Evolutionary conservation across 35 echinoderm and acorn worm species (phyloP), one percentile per base, ranked within the genome.

Genomic region (Diadema setosum): DNA sequence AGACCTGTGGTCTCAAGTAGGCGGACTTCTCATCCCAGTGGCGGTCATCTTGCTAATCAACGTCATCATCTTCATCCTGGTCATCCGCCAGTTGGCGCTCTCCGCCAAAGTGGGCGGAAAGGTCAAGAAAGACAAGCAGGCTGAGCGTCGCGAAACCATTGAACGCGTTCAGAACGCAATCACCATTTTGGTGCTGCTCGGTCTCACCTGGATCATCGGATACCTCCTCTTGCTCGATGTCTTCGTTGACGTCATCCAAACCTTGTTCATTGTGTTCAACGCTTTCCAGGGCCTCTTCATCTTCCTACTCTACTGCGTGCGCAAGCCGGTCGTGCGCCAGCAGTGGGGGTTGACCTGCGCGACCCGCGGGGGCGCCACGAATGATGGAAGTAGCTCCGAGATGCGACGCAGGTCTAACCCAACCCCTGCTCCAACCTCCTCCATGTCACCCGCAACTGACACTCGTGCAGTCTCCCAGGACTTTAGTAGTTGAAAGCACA

Each of bases 211-310:
- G 63, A 67, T 67, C 30, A 67, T 15, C 17, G 63, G 63, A 29
- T 67, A 67, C 63, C 37, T 67, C 16, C 24, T 67, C 2, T 15
- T 67, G 24, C 30, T 67, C 26, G 8, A 3, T 15, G 25, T 33
- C 12, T 67, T 67, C 63, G 37, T 26, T 67, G 27, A 67, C 27
- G 63, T 67, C 9, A 50, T 92, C 44, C 73, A 96, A 37, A 43
- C 86, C 18, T 34, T 96, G 8, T 96, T 96, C 45, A 86, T 87
- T 25, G 25, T 96, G 29, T 96, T 78, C 40, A 78, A 78, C 73
- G 39, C 73, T 9, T 78, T 78, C 36, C 73, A 78, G 44, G 73
- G 73, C 34, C 73, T 78, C 37, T 78, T 78, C 36, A 78, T 78
- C 73, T 78, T 78, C 73, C 39, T 78, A 6, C 73, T 78, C 35